Conservation (phyloP, 2,888 invertebrate species). For the Dyspetes luteomarginatus region DNA sequence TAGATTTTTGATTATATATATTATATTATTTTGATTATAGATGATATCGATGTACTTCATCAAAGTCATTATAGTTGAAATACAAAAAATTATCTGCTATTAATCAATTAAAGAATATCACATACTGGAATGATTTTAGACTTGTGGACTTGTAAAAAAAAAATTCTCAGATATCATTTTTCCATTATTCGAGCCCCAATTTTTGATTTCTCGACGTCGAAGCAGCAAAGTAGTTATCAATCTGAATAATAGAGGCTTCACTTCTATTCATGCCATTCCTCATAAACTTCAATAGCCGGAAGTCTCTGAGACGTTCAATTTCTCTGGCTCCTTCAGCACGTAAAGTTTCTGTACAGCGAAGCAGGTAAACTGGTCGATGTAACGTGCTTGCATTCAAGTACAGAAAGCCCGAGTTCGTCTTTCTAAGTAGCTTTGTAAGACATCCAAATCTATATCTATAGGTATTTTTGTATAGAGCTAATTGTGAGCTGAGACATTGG, state of each 20-base stretch:
- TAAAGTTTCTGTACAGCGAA: conserved; percentile 24
- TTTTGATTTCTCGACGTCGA: neutral
- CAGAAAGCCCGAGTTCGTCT: neutral
- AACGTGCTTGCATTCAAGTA: neutral
- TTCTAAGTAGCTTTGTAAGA: conserved; percentile 37
- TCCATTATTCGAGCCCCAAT: neutral
- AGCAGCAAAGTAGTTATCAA: neutral
- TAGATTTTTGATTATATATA: too few relatives aligned
- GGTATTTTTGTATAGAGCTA: conserved; percentile 2
- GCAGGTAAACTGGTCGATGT: neutral
- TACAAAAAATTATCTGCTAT: too few relatives aligned
- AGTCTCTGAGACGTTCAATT: neutral
- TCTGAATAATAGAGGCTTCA: neutral
- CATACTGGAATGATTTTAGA: too few relatives aligned
- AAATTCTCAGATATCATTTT: neutral
- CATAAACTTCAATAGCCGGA: neutral
- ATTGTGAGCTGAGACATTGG: conserved; percentile 13
- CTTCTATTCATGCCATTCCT: neutral
- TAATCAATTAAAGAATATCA: too few relatives aligned
- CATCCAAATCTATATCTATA: conserved; percentile 7
- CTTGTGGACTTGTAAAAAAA: neutral
- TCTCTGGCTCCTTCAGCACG: neutral
- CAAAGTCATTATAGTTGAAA: too few relatives aligned
- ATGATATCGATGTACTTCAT: too few relatives aligned
- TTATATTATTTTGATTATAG: too few relatives aligned